A percentile compares a stretch with the other conserved stretches of the same genome.
phyloP scores from a whole-genome alignment of 2,113 vertebrate genomes.

The Sapajus apella region DNA sequence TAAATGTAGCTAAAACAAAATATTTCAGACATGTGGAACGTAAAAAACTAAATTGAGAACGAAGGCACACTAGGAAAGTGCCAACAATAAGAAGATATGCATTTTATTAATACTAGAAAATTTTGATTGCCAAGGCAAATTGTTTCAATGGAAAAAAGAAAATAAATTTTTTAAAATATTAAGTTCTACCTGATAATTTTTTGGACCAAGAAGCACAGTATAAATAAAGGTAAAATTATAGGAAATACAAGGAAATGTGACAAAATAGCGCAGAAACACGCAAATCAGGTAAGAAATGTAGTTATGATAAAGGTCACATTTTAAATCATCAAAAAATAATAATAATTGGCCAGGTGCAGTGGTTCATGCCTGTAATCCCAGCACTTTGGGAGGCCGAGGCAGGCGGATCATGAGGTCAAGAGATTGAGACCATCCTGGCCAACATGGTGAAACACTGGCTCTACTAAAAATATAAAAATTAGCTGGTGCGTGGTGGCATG shows the following conservation, averaged over 20 bases:
- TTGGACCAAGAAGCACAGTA: background rate
- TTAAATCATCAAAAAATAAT: background rate
- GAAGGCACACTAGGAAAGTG: background rate
- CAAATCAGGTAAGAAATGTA: background rate
- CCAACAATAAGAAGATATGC: background rate
- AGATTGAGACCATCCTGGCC: no score
- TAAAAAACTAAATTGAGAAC: background rate
- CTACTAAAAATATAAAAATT: no score
- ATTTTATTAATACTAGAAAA: background rate
- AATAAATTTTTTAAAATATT: background rate
- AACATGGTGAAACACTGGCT: no score
- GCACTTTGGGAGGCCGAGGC: no score
- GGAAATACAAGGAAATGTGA: background rate
- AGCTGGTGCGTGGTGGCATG: no score
- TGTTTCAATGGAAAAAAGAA: slow-evolving; percentile 4
- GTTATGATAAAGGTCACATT: slow-evolving; percentile 8
- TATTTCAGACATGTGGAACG: background rate
- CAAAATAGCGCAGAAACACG: background rate
- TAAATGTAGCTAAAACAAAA: slow-evolving; percentile 21
- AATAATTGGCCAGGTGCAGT: no score
- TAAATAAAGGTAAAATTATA: background rate
- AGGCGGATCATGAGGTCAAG: no score
- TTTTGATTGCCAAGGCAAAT: background rate
- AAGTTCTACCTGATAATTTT: background rate
- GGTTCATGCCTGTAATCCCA: no score